Base-by-base conservation (phyloP, 2,113 vertebrate genomes). In the Pungitius pungitius region DNA sequence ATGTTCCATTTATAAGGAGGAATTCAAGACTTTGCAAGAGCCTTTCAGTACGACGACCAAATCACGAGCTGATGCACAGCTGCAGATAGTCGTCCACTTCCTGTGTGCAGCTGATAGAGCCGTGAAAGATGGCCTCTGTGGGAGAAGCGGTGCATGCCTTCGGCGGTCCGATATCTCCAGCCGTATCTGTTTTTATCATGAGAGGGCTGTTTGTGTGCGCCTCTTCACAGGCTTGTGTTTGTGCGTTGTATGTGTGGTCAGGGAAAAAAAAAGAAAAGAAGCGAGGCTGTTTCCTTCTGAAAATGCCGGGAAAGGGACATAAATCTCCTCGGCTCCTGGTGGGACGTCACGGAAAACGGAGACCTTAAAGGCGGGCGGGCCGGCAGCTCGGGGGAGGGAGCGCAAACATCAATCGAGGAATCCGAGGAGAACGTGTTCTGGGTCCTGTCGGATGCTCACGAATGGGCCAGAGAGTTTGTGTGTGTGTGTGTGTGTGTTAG, bases 391-490 rank as follows among this genome's bases (percentile, higher is more conserved):
- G 69, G 81, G 80, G 72, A 88, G 89, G 51, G 90, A 92, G 82
- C 88, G 87, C 88, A 91, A 93, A 92, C 89, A 67, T 90, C 78
- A 81, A 80, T 85, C 75, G 77, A 88, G 78, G 85, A 93, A 90
- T 90, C 91, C 85, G 79, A 87, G 59, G 73, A 79, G 58, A 77
- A 78, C 82, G 88, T 90, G 87, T 85, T 86, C 91, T 89, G 85
- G 72, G 90, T 91, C 92, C 89, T 91, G 91, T 93, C 86, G 92
- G 93, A 93, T 91, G 88, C 88, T 92, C 69, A 37, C 90, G 90
- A 81, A 85, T 83, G 71, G 91, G 89, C 81, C 87, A 85, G 69
- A 85, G 69, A 86, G 83, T 85, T 62, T 82, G 69, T 69, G 65
- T 69, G 68, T 74, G 45, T 61, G 42, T 76, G 74, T 62, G 33